Evolutionary conservation across 2,888 invertebrate species (phyloP), one percentile per base, ranked within the genome.

Genomic region (Synergus japonicus): DNA sequence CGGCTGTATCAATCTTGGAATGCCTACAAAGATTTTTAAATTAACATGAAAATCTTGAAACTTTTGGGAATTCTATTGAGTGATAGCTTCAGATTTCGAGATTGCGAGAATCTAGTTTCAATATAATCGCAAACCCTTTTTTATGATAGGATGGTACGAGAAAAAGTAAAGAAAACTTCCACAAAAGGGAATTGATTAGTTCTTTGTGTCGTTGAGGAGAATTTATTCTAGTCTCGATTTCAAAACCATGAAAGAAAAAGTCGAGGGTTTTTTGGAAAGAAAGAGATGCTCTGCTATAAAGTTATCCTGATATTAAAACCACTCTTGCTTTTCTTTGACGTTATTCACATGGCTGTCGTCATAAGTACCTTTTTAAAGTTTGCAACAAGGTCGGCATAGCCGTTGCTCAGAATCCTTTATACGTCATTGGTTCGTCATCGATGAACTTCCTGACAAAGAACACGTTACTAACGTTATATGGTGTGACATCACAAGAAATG

Each of bases 401-500:
- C 18, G n/a, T 43, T 76, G n/a, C 12, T 43, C 63, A 43, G 65
- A 77, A 64, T 77, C 29, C 13, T n/a, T 77, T 29, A 29, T 54
- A 73, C 73, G 73, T 54, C 73, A 54, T 73, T 37, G 46, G 13
- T 76, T 58, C 58, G 76, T 76, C 54, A 54, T 76, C 58, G n/a
- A 54, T 76, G 41, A 58, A 58, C 76, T 54, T 76, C 76, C 44
- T 54, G 49, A 73, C 44, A 73, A 73, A 49, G 73, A 29, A 73
- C 43, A 49, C 5, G 15, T 64, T 64, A 22, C 22, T 29, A 29
- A 29, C 3, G 29, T 29, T 15, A 5, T 37, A 18, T 8, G 64
- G 29, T 49, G 49, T 1, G 15, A 15, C 15, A 49, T 15, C 5
- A 18, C 65, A 65, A 65, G 65, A 7, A 7, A 37, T 15, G 49